Evolutionary conservation across 2,888 invertebrate species (phyloP).

Genomic region (Mythimna lalbum): DNA sequence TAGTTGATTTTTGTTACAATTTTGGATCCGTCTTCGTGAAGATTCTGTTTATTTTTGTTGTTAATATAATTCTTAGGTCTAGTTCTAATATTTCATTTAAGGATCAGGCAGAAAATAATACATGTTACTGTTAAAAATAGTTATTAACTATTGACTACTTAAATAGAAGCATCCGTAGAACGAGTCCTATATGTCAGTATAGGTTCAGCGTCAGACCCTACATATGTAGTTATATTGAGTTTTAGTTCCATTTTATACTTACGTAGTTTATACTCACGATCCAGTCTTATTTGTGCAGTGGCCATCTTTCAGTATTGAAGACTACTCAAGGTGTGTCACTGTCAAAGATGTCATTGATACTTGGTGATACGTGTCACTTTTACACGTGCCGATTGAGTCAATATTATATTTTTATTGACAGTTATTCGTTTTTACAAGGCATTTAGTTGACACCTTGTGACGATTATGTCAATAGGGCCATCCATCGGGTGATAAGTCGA

Average conservation of each 20-base stretch:
- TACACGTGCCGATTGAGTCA: constrained; percentile 16
- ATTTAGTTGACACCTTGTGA: constrained; percentile 19
- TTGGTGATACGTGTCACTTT: not conserved
- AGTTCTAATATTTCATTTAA: no score
- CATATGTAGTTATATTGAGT: not conserved
- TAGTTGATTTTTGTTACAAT: no score
- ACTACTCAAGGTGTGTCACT: not conserved
- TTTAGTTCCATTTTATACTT: constrained; percentile 4
- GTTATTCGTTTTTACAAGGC: not conserved
- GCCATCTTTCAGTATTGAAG: not conserved
- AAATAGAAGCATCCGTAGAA: not conserved
- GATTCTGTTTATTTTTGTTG: no score
- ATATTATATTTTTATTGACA: constrained; percentile 16
- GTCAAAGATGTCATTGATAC: constrained; percentile 3
- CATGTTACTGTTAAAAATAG: no score
- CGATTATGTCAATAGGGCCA: constrained; percentile 14
- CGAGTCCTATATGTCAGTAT: not conserved
- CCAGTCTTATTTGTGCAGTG: no score
- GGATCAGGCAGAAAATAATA: no score
- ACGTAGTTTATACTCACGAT: constrained; percentile 1
- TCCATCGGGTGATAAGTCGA: not conserved
- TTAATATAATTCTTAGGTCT: no score
- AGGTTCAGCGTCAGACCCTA: not conserved
- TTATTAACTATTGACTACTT: no score
- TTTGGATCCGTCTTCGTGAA: no score